These are phyloP conservation scores for Listronotus bonariensis DNA, from an alignment of 1,140 invertebrate genomes.

Conservation along the genomic window DNA sequence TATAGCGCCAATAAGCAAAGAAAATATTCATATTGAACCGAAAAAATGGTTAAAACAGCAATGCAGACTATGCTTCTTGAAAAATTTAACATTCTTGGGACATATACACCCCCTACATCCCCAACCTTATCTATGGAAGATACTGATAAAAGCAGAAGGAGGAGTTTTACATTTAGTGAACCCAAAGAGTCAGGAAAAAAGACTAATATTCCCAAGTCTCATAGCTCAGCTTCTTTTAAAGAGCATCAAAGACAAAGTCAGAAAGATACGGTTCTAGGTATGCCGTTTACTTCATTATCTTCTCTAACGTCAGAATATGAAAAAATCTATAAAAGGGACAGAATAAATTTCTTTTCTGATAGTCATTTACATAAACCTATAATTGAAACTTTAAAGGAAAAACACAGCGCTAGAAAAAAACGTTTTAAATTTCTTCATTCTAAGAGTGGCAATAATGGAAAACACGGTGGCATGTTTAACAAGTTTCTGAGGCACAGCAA, in stretches of 20 bases:
- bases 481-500: conserved; percentile 18
- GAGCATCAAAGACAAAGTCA: conserved; percentile 33
- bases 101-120: conserved; percentile 49
- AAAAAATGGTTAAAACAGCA: conserved; percentile 52
- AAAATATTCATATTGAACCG: conserved; percentile 39
- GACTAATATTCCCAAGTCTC: conserved; percentile 28
- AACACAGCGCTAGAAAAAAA: conserved; percentile 7
- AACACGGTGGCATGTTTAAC: conserved; percentile 14
- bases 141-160: background rate
- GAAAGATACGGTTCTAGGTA: conserved; percentile 45
- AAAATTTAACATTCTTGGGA: conserved; percentile 50
- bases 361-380: conserved; percentile 33
- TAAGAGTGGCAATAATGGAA: conserved; percentile 10
- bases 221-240: conserved; percentile 36
- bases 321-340: background rate
- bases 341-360: conserved; percentile 38
- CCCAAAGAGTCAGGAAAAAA: background rate
- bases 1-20: conserved; percentile 38
- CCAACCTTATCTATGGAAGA: conserved; percentile 31
- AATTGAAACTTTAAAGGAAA: conserved; percentile 18
- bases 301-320: conserved; percentile 25
- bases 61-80: conserved; percentile 55
- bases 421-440: conserved; percentile 20
- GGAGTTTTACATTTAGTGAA: conserved; percentile 19
- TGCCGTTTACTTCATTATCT: conserved; percentile 39